A percentile compares a stretch with the other conserved stretches of the same genome.
phyloP scores from a whole-genome alignment of 2,797 vertebrate species.

The Nasua narica region DNA sequence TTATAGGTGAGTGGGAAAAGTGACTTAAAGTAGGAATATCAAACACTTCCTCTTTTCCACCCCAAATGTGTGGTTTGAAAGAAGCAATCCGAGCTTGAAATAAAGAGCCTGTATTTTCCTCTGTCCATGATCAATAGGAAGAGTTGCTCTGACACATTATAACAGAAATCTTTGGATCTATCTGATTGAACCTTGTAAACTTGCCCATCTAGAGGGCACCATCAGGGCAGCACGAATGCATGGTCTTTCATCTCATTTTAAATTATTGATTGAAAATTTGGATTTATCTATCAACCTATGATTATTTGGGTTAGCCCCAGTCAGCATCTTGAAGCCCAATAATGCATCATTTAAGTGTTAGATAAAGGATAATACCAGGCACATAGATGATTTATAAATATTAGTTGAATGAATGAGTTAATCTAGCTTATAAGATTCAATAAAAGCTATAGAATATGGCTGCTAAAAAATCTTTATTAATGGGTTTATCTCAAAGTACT shows the following conservation, averaged over 20 bases:
- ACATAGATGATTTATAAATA: not conserved
- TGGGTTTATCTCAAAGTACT: not conserved
- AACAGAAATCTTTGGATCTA: not conserved
- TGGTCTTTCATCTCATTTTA: not conserved
- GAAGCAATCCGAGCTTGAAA: not conserved
- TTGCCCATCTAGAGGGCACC: not conserved
- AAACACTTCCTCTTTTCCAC: not conserved
- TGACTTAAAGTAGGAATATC: not conserved
- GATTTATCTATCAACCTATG: not conserved
- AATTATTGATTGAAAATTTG: not conserved
- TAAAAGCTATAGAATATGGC: not conserved
- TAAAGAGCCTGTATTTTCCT: not conserved
- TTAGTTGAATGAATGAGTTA: not conserved
- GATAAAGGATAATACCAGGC: not conserved
- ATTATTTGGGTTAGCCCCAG: not conserved
- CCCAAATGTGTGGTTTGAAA: not conserved
- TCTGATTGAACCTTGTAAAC: not conserved
- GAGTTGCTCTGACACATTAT: not conserved
- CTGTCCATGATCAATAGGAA: not conserved
- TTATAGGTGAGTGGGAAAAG: not conserved
- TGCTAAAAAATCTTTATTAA: not conserved
- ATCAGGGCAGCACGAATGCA: not conserved
- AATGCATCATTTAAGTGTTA: not conserved
- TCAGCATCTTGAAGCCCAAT: not conserved
- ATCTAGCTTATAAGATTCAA: not conserved